Evolutionary conservation across 2,888 invertebrate genomes (phyloP).

Genomic region (Lycaena phlaeas): DNA sequence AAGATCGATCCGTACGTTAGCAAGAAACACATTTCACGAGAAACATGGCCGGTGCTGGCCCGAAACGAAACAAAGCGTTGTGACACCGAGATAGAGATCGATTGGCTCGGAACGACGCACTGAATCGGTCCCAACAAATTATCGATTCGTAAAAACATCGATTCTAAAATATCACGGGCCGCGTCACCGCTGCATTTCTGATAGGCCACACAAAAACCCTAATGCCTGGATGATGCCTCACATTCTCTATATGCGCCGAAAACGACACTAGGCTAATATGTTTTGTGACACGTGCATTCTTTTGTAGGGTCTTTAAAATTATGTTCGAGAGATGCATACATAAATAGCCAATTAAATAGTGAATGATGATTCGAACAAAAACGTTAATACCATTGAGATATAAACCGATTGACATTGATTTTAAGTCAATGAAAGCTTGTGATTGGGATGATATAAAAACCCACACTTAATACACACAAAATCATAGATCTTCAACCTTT

Average conservation of each 20-base stretch:
- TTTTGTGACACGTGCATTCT: background rate
- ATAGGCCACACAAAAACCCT: constrained; percentile 35
- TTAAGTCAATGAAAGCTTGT: too few species aligned
- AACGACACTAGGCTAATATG: background rate
- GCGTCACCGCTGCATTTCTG: constrained; percentile 51
- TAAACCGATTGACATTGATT: too few species aligned
- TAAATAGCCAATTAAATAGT: too few species aligned
- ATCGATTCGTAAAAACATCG: constrained; percentile 73
- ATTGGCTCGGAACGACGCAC: constrained; percentile 65
- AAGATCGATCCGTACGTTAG: constrained; percentile 64
- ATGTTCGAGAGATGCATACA: too few species aligned
- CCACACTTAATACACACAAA: too few species aligned
- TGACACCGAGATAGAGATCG: constrained; percentile 65
- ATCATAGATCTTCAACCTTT: too few species aligned
- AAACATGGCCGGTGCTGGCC: constrained; percentile 63
- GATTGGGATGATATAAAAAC: too few species aligned
- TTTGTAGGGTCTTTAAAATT: too few species aligned
- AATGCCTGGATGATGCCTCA: background rate
- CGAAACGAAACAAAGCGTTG: constrained; percentile 70
- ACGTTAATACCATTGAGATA: too few species aligned
- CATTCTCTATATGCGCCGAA: constrained; percentile 1
- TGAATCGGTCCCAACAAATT: constrained; percentile 68
- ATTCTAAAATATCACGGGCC: constrained; percentile 66
- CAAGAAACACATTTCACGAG: constrained; percentile 71
- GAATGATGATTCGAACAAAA: too few species aligned